Evolutionary conservation across 1,140 invertebrate genomes (phyloP).

Genomic region (Tribolium madens): DNA sequence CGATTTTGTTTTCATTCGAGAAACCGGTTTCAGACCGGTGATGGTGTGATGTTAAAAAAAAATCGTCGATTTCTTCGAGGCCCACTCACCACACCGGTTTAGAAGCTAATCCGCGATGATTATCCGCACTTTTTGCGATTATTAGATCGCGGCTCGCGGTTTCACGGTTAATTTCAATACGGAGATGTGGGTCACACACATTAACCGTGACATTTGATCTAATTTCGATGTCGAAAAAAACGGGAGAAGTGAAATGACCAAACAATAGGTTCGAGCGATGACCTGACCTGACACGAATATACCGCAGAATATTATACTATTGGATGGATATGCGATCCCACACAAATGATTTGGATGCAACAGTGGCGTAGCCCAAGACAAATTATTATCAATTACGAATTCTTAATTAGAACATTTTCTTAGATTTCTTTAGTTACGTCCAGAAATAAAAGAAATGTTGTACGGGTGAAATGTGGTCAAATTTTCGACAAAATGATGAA

Average conservation of each 20-base stretch:
- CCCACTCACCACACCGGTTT: not conserved
- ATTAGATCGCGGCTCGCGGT: not conserved
- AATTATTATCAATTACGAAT: no score
- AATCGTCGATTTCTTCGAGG: not conserved
- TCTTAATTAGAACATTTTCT: no score
- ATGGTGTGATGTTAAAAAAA: constrained; percentile 17
- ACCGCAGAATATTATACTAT: no score
- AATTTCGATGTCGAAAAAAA: constrained; percentile 14
- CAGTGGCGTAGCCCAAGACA: not conserved
- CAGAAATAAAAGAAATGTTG: no score
- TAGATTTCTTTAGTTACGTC: no score
- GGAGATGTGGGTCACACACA: constrained; percentile 32
- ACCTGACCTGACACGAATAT: constrained; percentile 30
- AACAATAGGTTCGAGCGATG: constrained; percentile 7
- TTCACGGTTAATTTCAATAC: constrained; percentile 20
- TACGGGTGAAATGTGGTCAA: no score
- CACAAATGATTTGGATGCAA: not conserved
- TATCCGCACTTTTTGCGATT: constrained; percentile 19
- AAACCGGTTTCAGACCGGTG: constrained; percentile 1
- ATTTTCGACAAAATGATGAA: no score
- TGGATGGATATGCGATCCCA: not conserved
- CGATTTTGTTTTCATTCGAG: constrained; percentile 15
- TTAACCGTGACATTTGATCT: constrained; percentile 32
- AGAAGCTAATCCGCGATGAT: not conserved
- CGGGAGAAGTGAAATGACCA: constrained; percentile 1